Evolutionary conservation across 2,113 vertebrate genomes (phyloP), one percentile per base, ranked within the genome.

Genomic region (Gallinago paraguaiae): DNA sequence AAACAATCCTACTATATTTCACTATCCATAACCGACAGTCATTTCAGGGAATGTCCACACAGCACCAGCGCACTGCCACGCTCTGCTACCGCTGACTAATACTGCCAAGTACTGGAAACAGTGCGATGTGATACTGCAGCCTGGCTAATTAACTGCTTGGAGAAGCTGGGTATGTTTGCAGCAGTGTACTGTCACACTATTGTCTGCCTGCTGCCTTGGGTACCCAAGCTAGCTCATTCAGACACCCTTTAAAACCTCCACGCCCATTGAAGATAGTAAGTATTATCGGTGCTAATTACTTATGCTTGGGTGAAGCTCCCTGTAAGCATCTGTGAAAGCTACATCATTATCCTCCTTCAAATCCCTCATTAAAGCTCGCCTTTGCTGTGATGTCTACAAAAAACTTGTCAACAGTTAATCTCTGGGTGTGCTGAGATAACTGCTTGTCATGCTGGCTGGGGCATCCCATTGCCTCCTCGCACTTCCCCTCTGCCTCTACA

Each of bases 101-200:
- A 4, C 64, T 45, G 6, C 25, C 18, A 60, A 48, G 4, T 35
- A 6, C 11, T 31, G 64, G 17, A 31, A 75, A 22, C 7, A 20
- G 5, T 1, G 4, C 37, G 17, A 51, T 0, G 1, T 0, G 19
- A 7, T 50, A 17, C 27, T 17, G 51, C 35, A 54, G 6, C 43
- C 74, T 61, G 43, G 24, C 8, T 63, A 50, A 75, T 53, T 70
- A 63, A 22, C 31, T 17, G 17, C 35, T 11, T 57, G 77, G 31
- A 61, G 77, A 70, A 75, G 19, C 54, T 63, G 75, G 18, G 24
- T 2, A 1, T 45, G 19, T 81, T 67, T 88, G 37, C n/a, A 59
- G 25, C 20, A 22, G n/a, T 17, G 1, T 19, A 7, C 25, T 54
- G n/a, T 79, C 65, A 57, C 48, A 33, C 23, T 71, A 0, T 43